These are phyloP conservation scores for Xiphophorus maculatus DNA, from an alignment of 2,113 vertebrate genomes.

Conservation along the genomic window DNA sequence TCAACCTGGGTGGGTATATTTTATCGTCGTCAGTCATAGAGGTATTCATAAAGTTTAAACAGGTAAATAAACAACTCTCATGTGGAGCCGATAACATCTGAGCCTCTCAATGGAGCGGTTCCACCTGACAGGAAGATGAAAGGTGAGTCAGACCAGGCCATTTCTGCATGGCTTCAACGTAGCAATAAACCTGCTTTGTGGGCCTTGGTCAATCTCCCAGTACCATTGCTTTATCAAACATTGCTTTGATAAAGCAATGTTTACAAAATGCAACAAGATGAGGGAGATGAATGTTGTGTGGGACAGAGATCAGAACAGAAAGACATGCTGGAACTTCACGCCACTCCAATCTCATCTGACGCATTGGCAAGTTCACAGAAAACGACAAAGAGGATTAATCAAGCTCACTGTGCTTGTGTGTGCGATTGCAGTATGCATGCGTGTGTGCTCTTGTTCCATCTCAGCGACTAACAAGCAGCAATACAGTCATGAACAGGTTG, in stretches of 20 bases:
- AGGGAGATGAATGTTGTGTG: slow-evolving; percentile 41
- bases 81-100: slow-evolving; percentile 58
- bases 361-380: slow-evolving; percentile 29
- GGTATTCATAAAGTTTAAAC: slow-evolving; percentile 52
- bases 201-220: slow-evolving; percentile 43
- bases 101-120: slow-evolving; percentile 44
- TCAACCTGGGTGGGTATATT: slow-evolving; percentile 76
- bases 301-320: slow-evolving; percentile 50
- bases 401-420: slow-evolving; percentile 16
- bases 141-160: slow-evolving; percentile 30
- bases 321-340: slow-evolving; percentile 48
- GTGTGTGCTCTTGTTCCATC: slow-evolving; percentile 35
- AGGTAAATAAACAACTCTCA: slow-evolving; percentile 69
- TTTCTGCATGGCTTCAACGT: slow-evolving; percentile 60
- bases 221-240: not conserved
- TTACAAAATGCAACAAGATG: slow-evolving; percentile 54
- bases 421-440: slow-evolving; percentile 7
- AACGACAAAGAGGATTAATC: slow-evolving; percentile 53
- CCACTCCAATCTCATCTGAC: slow-evolving; percentile 38
- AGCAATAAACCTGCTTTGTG: slow-evolving; percentile 30
- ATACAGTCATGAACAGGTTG: slow-evolving; percentile 26
- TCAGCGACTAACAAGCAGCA: slow-evolving; percentile 22
- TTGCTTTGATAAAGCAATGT: slow-evolving; percentile 53
- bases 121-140: slow-evolving; percentile 68
- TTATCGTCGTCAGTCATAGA: slow-evolving; percentile 56